Conservation (phyloP, 2,888 invertebrate species). For the Octonoba sinensis region DNA sequence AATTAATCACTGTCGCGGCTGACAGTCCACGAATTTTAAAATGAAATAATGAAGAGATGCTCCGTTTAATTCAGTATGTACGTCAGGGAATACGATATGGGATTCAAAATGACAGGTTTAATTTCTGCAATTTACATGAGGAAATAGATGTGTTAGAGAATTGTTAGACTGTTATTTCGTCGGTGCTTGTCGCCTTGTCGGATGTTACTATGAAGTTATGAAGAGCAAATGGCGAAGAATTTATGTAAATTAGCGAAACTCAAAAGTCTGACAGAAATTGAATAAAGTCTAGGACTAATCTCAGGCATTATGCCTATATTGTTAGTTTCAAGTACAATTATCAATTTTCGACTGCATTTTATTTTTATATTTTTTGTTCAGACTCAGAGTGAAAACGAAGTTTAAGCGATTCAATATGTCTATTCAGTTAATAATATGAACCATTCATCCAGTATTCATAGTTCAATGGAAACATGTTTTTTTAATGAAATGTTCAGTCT, state of each 20-base stretch:
- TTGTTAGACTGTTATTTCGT: conserved; percentile 55
- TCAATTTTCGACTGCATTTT: too few relatives aligned
- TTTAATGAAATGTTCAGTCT: too few relatives aligned
- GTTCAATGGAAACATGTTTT: too few relatives aligned
- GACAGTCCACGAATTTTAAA: conserved; percentile 61
- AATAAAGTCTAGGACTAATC: too few relatives aligned
- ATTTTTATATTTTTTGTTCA: too few relatives aligned
- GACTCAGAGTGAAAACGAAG: too few relatives aligned
- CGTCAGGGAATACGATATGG: conserved; percentile 56
- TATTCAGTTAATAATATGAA: too few relatives aligned
- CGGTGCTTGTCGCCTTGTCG: conserved; percentile 21
- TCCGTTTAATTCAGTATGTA: conserved; percentile 44
- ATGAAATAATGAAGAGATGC: conserved; percentile 51
- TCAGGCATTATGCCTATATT: too few relatives aligned
- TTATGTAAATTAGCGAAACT: conserved; percentile 34
- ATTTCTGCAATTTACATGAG: conserved; percentile 46
- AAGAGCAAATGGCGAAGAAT: conserved; percentile 25
- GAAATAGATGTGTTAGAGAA: conserved; percentile 42
- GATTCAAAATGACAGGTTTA: conserved; percentile 48
- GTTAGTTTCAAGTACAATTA: too few relatives aligned
- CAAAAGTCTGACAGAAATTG: too few relatives aligned
- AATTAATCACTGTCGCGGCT: conserved; percentile 60
- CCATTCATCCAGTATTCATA: too few relatives aligned
- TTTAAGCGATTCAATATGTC: too few relatives aligned
- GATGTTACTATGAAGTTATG: conserved; percentile 14